Evolutionary conservation across 1,140 invertebrate species (phyloP), one percentile per base, ranked within the genome.

Genomic region (Bicyclus anynana): DNA sequence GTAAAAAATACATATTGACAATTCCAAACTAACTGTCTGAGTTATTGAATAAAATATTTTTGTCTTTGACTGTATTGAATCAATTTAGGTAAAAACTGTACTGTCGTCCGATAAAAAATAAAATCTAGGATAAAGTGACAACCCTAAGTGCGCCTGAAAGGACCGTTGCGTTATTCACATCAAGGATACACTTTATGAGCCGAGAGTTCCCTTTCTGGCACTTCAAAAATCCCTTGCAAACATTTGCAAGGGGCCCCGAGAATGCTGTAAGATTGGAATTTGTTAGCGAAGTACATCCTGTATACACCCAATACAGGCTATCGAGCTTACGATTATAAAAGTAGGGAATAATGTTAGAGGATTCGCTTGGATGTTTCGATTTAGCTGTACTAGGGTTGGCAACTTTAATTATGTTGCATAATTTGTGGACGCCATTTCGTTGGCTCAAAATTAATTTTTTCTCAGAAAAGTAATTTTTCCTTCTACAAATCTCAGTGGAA

Each of bases 151-250:
- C 50, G 42, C 52, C 42, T 60, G 46, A 52, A 56, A 53, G 61
- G 54, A 53, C 40, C 35, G 52, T 50, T 52, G 53, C 38, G 56
- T 66, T 62, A 66, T 64, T 64, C 61, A 63, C 44, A 42, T 60
- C n/a, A 60, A 49, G 57, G 61, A 53, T 56, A 63, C 50, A 40
- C 53, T 67, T 64, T 66, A 58, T 56, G 58, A 53, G 59, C 55
- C 51, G 61, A 53, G 40, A 55, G 63, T 47, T 56, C 29, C 65
- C 62, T 53, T 55, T 35, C 38, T 33, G 53, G 49, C 46, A 35
- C 49, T 50, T 20, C 26, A 37, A 40, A 62, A 57, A 57, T 57
- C 49, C 60, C 46, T 48, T 33, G 50, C 60, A 53, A 62, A 53
- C 53, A 49, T 56, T 52, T 54, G 23, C 26, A 35, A n/a, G 17